A percentile compares a stretch with the other conserved stretches of the same genome.
phyloP scores from a whole-genome alignment of 2,888 invertebrate genomes.

The Endomychus coccineus region DNA sequence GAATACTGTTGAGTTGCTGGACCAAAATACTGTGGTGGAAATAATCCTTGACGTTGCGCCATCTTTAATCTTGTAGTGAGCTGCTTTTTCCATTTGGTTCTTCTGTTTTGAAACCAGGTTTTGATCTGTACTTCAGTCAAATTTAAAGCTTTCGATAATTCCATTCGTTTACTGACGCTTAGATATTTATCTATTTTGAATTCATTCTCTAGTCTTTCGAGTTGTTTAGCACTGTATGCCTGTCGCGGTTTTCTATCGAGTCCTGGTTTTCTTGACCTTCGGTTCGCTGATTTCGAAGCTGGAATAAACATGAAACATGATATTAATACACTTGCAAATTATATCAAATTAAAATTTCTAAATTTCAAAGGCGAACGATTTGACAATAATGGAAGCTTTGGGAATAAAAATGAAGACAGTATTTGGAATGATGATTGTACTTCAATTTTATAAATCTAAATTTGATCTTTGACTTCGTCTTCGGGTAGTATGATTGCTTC shows the following conservation, averaged over 20 bases:
- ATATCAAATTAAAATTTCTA: no score
- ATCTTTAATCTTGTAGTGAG: slow-evolving; percentile 82
- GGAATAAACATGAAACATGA: slow-evolving; percentile 32
- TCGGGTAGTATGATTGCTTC: no score
- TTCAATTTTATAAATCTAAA: no score
- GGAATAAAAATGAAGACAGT: no score
- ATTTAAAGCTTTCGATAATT: slow-evolving; percentile 79
- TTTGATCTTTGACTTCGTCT: no score
- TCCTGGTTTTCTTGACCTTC: slow-evolving; percentile 78
- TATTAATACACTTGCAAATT: neutral
- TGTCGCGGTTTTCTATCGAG: slow-evolving; percentile 92
- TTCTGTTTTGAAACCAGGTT: slow-evolving; percentile 92
- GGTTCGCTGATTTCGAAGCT: slow-evolving; percentile 74
- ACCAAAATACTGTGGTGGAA: slow-evolving; percentile 62
- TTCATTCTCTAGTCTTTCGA: slow-evolving; percentile 85
- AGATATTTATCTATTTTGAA: slow-evolving; percentile 95
- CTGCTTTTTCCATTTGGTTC: slow-evolving; percentile 98
- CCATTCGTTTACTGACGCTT: slow-evolving; percentile 91
- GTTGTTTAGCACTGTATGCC: slow-evolving; percentile 91
- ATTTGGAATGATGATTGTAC: no score
- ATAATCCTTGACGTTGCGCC: slow-evolving; percentile 77
- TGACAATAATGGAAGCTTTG: no score
- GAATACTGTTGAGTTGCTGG: slow-evolving; percentile 55
- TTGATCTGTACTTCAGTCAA: slow-evolving; percentile 94
- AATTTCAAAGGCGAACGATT: no score